Conservation (phyloP, 2,888 invertebrate species). For the Vesta saturnalis region DNA sequence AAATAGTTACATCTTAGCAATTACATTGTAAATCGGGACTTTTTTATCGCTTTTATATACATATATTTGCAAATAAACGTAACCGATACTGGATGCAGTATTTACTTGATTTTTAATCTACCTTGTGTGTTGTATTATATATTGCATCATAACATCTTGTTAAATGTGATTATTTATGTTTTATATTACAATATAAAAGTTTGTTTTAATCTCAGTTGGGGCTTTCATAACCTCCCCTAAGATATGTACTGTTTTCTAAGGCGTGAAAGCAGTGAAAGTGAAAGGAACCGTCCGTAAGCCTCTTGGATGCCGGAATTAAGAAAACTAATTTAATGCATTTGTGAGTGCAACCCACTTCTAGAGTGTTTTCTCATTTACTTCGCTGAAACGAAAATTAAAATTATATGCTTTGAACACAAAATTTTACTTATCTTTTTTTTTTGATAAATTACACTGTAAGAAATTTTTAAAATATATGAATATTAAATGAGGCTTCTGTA, state of each 20-base stretch:
- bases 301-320: neutral
- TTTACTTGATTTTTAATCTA: too few relatives aligned
- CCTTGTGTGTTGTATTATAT: too few relatives aligned
- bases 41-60: too few relatives aligned
- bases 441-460: neutral
- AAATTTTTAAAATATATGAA: constrained; percentile 14
- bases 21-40: too few relatives aligned
- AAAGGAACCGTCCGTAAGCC: neutral
- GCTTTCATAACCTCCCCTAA: neutral
- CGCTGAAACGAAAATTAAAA: neutral
- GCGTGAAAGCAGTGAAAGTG: neutral
- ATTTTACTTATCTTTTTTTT: neutral
- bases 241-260: neutral
- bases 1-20: too few relatives aligned
- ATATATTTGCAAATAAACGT: too few relatives aligned
- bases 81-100: too few relatives aligned
- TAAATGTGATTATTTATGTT: too few relatives aligned
- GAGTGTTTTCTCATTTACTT: constrained; percentile 1
- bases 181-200: neutral
- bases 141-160: too few relatives aligned
- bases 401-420: neutral
- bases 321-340: constrained; percentile 1
- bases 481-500: constrained; percentile 20
- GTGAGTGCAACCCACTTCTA: neutral
- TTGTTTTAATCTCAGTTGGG: constrained; percentile 7